Conservation (phyloP, 2,888 invertebrate species). For the Metacarcinus magister region DNA sequence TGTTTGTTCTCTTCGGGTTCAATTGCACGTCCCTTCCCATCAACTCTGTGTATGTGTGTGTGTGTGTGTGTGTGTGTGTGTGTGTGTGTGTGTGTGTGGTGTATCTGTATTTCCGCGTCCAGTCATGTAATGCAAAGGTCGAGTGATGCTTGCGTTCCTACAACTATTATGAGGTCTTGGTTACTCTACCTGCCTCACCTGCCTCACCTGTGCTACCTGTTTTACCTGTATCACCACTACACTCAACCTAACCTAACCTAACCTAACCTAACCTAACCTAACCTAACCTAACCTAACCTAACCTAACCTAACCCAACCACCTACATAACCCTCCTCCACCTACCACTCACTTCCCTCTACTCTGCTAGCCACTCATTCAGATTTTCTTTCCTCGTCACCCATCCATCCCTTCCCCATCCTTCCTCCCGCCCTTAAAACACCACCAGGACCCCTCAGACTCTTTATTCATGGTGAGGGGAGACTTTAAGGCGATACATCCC, state of each 20-base stretch:
- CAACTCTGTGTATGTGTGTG: too few species aligned
- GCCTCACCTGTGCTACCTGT: too few species aligned
- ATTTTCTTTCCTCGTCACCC: too few species aligned
- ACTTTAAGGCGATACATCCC: not conserved
- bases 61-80: too few species aligned
- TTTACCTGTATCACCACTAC: too few species aligned
- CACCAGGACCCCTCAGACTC: not conserved
- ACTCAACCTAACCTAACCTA: not conserved
- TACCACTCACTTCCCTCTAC: not conserved
- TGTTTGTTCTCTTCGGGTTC: not conserved
- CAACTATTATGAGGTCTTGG: too few species aligned
- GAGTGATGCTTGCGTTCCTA: not conserved
- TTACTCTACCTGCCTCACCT: too few species aligned
- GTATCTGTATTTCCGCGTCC: not conserved
- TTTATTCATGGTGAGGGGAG: slow-evolving; percentile 3
- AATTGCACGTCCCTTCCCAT: not conserved
- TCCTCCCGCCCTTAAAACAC: not conserved
- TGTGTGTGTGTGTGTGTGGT: too few species aligned
- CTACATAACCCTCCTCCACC: not conserved
- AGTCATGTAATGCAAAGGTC: not conserved
- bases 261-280: not conserved
- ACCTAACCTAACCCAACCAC: not conserved
- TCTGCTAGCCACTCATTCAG: not conserved
- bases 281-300: not conserved
- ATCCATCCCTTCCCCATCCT: too few species aligned